Evolutionary conservation across 2,797 vertebrate species (phyloP).

Genomic region (Cyclura pinguis): DNA sequence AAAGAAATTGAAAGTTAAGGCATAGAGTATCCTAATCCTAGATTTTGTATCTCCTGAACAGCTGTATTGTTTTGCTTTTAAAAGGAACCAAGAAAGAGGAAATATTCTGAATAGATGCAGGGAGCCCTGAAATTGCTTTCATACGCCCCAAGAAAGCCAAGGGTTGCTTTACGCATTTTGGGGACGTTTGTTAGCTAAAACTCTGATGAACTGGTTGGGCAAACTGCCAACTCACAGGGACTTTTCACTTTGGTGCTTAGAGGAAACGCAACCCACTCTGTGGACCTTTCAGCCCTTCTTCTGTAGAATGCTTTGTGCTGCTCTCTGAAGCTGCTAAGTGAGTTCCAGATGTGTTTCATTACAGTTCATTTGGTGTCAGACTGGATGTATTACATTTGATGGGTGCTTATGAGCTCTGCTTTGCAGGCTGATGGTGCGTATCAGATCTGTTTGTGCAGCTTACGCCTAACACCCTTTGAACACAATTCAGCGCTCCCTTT

Average conservation of each 20-base stretch:
- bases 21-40: neutral
- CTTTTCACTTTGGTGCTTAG: neutral
- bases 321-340: slow-evolving; percentile 29
- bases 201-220: slow-evolving; percentile 1
- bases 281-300: neutral
- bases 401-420: slow-evolving; percentile 12
- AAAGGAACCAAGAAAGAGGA: neutral
- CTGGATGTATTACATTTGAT: slow-evolving; percentile 18
- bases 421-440: neutral
- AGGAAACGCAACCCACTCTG: neutral
- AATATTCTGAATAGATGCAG: slow-evolving; percentile 10
- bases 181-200: neutral
- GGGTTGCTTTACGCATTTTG: neutral
- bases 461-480: neutral
- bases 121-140: neutral
- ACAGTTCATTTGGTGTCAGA: slow-evolving; percentile 22
- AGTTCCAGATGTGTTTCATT: slow-evolving; percentile 48
- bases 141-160: neutral
- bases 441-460: slow-evolving; percentile 36
- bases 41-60: neutral
- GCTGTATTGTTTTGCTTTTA: neutral
- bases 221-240: slow-evolving; percentile 25
- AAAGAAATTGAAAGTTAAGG: neutral
- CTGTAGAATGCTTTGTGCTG: slow-evolving; percentile 6
- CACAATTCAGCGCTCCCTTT: slow-evolving; percentile 7